Evolutionary conservation across 1,140 invertebrate species (phyloP).

Genomic region (Bombus affinis): DNA sequence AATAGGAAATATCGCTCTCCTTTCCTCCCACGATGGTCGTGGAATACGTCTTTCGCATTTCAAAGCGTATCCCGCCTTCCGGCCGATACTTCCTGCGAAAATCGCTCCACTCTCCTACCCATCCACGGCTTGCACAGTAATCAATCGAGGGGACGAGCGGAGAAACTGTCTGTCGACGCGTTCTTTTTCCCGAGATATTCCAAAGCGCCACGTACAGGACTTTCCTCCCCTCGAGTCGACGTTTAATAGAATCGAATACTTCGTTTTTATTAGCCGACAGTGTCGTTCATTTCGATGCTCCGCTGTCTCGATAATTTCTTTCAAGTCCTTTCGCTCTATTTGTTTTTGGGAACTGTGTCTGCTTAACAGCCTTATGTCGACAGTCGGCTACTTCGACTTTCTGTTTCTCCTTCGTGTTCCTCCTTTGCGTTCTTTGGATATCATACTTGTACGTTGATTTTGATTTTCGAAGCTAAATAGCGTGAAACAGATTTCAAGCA

Average conservation of each 20-base stretch:
- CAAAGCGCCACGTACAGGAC: neutral
- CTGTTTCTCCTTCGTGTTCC: too few relatives aligned
- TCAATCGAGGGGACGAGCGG: constrained; percentile 31
- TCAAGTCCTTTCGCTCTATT: neutral
- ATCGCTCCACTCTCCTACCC: constrained; percentile 31
- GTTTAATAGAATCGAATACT: constrained; percentile 14
- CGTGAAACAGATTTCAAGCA: too few relatives aligned
- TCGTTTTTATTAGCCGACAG: constrained; percentile 6
- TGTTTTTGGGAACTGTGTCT: too few relatives aligned
- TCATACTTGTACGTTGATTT: too few relatives aligned
- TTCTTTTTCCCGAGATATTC: neutral
- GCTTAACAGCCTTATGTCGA: too few relatives aligned
- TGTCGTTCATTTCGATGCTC: neutral
- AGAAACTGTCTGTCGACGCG: constrained; percentile 9
- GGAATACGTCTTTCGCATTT: constrained; percentile 66
- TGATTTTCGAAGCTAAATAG: too few relatives aligned
- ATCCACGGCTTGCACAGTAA: constrained; percentile 27
- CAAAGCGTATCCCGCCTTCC: constrained; percentile 49
- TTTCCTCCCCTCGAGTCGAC: neutral
- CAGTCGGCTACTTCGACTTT: too few relatives aligned
- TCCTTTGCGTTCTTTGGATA: too few relatives aligned
- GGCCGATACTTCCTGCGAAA: constrained; percentile 55
- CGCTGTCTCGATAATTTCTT: neutral
- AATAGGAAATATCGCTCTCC: neutral
- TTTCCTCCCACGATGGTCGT: constrained; percentile 47